Percentiles rank a stretch among this genome's conserved stretches.
Conservation (phyloP, 2,797 vertebrate genomes). For the Pipistrellus nathusii region DNA sequence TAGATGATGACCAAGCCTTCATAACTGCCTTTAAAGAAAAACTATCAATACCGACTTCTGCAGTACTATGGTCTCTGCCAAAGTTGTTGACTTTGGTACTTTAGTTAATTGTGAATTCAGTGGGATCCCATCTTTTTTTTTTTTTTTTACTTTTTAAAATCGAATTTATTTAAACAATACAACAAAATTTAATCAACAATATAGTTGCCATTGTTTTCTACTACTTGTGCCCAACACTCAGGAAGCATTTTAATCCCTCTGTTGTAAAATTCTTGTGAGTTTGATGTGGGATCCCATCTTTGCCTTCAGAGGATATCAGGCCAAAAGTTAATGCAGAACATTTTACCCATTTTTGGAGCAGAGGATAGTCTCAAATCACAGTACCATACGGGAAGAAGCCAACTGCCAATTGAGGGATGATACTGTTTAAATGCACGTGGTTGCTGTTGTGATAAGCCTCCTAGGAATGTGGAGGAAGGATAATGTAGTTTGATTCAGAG, state of each 20-base stretch:
- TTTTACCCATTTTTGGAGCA: neutral
- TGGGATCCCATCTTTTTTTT: neutral
- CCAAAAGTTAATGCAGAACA: constrained; percentile 23
- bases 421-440: neutral
- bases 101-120: neutral
- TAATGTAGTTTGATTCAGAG: neutral
- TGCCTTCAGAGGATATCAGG: neutral
- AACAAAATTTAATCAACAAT: too few species aligned
- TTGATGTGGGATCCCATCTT: neutral
- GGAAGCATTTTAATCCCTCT: too few species aligned
- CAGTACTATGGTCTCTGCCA: neutral
- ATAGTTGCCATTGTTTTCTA: too few species aligned
- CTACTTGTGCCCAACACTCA: too few species aligned
- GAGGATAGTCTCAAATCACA: neutral
- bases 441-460: constrained; percentile 20
- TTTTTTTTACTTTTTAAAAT: too few species aligned
- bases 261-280: too few species aligned
- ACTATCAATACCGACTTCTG: neutral
- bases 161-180: too few species aligned
- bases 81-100: neutral
- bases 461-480: constrained; percentile 1
- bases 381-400: neutral
- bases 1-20: neutral
- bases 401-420: neutral
- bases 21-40: neutral